These are phyloP conservation scores for Lasaia peninsularis DNA, from an alignment of 1,140 invertebrate genomes.

Conservation along the genomic window DNA sequence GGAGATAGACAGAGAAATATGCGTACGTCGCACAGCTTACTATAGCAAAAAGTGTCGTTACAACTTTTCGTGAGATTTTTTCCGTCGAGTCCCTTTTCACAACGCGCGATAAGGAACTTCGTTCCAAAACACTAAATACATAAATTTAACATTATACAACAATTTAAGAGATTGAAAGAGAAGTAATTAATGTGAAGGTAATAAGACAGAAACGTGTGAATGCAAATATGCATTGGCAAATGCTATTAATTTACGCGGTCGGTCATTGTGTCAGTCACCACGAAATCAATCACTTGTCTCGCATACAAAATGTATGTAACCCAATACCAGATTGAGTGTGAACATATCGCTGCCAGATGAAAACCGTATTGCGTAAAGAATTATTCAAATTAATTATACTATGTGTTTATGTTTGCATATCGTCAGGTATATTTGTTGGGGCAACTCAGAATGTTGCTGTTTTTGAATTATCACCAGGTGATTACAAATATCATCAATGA, in stretches of 20 bases:
- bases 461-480: too few relatives aligned
- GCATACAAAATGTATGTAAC: slow-evolving; percentile 11
- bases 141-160: too few relatives aligned
- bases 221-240: not conserved
- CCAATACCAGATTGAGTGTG: slow-evolving; percentile 7
- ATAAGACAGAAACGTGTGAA: not conserved
- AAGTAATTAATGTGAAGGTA: not conserved
- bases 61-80: too few relatives aligned
- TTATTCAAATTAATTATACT: not conserved
- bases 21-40: too few relatives aligned
- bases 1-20: too few relatives aligned
- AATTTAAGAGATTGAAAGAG: too few relatives aligned
- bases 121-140: too few relatives aligned
- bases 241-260: slow-evolving; percentile 5
- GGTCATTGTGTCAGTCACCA: slow-evolving; percentile 2
- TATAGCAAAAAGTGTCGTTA: too few relatives aligned
- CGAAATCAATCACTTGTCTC: slow-evolving; percentile 5
- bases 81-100: too few relatives aligned
- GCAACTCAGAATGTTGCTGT: too few relatives aligned
- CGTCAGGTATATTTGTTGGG: not conserved
- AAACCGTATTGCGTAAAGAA: slow-evolving; percentile 8
- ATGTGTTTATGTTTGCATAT: not conserved
- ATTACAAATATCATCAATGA: too few relatives aligned
- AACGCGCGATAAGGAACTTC: too few relatives aligned
- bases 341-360: slow-evolving; percentile 8